Evolutionary conservation across 2,113 vertebrate species (phyloP).

Genomic region (Microcebus tavaratra): DNA sequence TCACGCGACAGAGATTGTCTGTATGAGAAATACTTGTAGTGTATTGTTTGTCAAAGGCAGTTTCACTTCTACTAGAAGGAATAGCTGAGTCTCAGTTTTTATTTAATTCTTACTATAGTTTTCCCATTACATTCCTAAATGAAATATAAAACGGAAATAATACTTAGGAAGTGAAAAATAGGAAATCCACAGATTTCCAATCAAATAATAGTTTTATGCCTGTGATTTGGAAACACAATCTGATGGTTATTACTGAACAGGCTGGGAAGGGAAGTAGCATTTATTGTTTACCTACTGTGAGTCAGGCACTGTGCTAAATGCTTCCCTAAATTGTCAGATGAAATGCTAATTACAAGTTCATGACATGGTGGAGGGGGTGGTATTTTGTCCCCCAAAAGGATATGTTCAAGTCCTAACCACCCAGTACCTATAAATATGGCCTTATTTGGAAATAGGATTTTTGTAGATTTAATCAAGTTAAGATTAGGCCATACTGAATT

Average conservation of each 20-base stretch:
- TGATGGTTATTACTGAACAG: not conserved
- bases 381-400: not conserved
- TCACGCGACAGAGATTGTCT: not conserved
- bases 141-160: not conserved
- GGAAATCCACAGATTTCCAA: not conserved
- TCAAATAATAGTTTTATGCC: not conserved
- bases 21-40: not conserved
- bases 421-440: not conserved
- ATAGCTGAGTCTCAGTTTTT: not conserved
- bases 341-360: not conserved
- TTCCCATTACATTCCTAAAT: not conserved
- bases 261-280: not conserved
- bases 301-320: not conserved
- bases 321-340: not conserved
- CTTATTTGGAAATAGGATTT: not conserved
- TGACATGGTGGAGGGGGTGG: not conserved
- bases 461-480: not conserved
- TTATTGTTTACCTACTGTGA: not conserved
- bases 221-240: not conserved
- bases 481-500: not conserved
- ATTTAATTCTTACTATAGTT: not conserved
- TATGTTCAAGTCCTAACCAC: not conserved
- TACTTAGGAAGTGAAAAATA: not conserved
- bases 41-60: not conserved
- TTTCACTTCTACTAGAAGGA: constrained; percentile 1